Evolutionary conservation across 2,888 invertebrate genomes (phyloP).

Genomic region (Drosophila setosimentum): DNA sequence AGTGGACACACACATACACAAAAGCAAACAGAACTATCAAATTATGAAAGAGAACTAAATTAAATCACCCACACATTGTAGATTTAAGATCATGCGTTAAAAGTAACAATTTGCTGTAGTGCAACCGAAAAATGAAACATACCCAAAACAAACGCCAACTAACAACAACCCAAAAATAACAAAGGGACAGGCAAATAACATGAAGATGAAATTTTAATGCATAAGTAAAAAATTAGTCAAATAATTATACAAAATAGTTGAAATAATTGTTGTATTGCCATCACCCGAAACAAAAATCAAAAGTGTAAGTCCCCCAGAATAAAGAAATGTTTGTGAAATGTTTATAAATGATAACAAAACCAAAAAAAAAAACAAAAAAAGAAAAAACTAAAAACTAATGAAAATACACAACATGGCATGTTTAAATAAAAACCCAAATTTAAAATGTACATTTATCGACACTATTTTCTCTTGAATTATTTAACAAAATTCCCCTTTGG

Average conservation of each 20-base stretch:
- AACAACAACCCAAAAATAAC: conserved; percentile 37
- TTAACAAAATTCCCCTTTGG: background rate
- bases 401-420: conserved; percentile 55
- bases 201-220: conserved; percentile 48
- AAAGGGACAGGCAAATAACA: conserved; percentile 24
- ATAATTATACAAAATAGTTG: conserved; percentile 78
- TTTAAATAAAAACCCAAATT: conserved; percentile 53
- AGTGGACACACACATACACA: conserved; percentile 50
- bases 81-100: conserved; percentile 44
- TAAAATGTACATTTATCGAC: conserved; percentile 40
- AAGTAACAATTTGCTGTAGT: conserved; percentile 52
- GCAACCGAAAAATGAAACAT: conserved; percentile 40
- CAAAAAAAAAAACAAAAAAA: conserved; percentile 40
- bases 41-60: conserved; percentile 24
- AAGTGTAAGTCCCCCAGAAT: conserved; percentile 69
- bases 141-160: conserved; percentile 50
- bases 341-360: conserved; percentile 69
- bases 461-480: conserved; percentile 4
- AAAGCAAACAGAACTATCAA: conserved; percentile 23
- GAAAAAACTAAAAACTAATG: conserved; percentile 28
- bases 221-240: conserved; percentile 65
- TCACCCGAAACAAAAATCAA: conserved; percentile 59
- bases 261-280: conserved; percentile 78
- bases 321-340: conserved; percentile 74
- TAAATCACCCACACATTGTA: conserved; percentile 25